Conservation (phyloP, 2,113 vertebrate species). For the Anguilla rostrata region DNA sequence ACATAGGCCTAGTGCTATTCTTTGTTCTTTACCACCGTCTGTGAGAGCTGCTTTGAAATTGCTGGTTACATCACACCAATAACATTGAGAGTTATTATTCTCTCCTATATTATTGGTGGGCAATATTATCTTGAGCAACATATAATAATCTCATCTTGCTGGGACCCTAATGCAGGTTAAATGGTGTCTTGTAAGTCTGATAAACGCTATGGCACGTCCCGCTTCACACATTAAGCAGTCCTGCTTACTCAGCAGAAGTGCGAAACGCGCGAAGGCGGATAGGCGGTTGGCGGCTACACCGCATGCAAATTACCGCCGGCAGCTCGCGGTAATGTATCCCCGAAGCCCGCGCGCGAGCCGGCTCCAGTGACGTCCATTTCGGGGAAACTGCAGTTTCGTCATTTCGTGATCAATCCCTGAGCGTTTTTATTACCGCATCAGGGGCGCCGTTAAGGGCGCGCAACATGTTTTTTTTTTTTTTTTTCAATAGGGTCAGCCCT, state of each 20-base stretch:
- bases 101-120: neutral
- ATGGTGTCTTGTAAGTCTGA: constrained; percentile 19
- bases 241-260: constrained; percentile 32
- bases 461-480: constrained; percentile 3
- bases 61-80: neutral
- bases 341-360: neutral
- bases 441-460: constrained; percentile 19
- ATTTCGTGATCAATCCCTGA: constrained; percentile 22
- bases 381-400: constrained; percentile 21
- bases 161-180: constrained; percentile 26
- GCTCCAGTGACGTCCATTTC: constrained; percentile 6
- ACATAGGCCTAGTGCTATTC: neutral
- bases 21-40: neutral
- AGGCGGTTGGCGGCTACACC: neutral
- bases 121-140: constrained; percentile 14
- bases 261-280: constrained; percentile 21
- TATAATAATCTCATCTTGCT: constrained; percentile 1
- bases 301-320: constrained; percentile 24
- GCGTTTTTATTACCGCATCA: constrained; percentile 4
- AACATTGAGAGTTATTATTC: too few species aligned
- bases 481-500: constrained; percentile 25
- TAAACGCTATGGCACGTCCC: constrained; percentile 15
- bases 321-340: constrained; percentile 26
- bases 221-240: neutral
- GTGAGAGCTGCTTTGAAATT: constrained; percentile 2